Conservation (phyloP, 2,888 invertebrate species). For the Chymomyza amoena region DNA sequence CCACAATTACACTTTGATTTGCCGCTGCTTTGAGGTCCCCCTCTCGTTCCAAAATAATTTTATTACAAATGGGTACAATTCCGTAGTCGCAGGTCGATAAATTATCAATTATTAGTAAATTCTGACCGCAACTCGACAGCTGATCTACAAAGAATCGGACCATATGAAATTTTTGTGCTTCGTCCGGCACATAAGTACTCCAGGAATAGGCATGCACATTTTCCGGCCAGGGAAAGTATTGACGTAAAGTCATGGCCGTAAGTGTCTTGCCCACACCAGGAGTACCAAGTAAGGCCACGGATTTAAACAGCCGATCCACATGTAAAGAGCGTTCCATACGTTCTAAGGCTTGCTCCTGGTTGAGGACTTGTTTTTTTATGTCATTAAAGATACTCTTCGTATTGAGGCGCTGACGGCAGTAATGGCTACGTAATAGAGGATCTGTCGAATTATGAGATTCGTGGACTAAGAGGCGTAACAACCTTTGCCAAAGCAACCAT, state of each 20-base stretch:
- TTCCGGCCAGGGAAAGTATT: slow-evolving; percentile 66
- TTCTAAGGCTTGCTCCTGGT: slow-evolving; percentile 48
- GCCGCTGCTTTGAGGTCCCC: slow-evolving; percentile 20
- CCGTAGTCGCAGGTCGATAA: slow-evolving; percentile 46
- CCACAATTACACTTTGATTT: slow-evolving; percentile 43
- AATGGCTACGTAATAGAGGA: background rate
- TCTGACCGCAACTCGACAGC: slow-evolving; percentile 64
- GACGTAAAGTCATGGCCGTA: slow-evolving; percentile 40
- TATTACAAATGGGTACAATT: slow-evolving; percentile 49
- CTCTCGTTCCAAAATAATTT: slow-evolving; percentile 43
- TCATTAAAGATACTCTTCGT: slow-evolving; percentile 34
- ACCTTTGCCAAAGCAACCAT: slow-evolving; percentile 28
- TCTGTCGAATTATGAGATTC: background rate
- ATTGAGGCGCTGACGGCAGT: slow-evolving; percentile 38
- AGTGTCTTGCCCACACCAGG: slow-evolving; percentile 68
- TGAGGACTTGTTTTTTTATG: slow-evolving; percentile 43
- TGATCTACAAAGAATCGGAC: slow-evolving; percentile 37
- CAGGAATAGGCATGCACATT: slow-evolving; percentile 64
- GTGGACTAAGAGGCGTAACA: slow-evolving; percentile 5
- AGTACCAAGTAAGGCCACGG: slow-evolving; percentile 60
- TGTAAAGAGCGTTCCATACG: slow-evolving; percentile 39
- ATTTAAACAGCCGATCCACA: slow-evolving; percentile 31
- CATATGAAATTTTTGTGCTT: slow-evolving; percentile 33
- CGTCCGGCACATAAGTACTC: slow-evolving; percentile 40
- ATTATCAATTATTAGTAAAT: slow-evolving; percentile 69